Percentiles rank a stretch among this genome's conserved stretches.
Evolutionary conservation across 2,888 invertebrate species (phyloP).

Genomic region (Linyphia triangularis): DNA sequence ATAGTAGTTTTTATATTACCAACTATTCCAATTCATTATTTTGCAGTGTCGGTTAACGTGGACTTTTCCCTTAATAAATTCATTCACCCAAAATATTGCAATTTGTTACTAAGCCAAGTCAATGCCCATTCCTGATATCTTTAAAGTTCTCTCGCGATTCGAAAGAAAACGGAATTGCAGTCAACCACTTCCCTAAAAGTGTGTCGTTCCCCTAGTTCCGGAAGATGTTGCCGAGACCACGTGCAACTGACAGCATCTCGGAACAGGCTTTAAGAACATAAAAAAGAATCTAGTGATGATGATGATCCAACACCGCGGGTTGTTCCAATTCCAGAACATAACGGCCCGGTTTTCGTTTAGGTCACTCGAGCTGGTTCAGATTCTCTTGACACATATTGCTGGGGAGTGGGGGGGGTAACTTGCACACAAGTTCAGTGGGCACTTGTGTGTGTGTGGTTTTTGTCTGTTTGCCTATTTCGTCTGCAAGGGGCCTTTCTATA

Average conservation of each 20-base stretch:
- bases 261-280: background rate
- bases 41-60: too few relatives aligned
- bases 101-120: too few relatives aligned
- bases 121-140: too few relatives aligned
- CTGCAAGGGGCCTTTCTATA: background rate
- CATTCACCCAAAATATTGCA: too few relatives aligned
- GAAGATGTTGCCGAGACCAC: background rate
- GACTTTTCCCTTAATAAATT: too few relatives aligned
- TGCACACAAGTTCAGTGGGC: slow-evolving; percentile 36
- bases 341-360: slow-evolving; percentile 52
- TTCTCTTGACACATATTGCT: slow-evolving; percentile 62
- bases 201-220: background rate
- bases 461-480: slow-evolving; percentile 17
- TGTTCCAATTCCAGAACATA: slow-evolving; percentile 55
- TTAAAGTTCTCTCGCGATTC: too few relatives aligned
- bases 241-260: background rate
- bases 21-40: too few relatives aligned
- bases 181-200: background rate
- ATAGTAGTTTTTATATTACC: too few relatives aligned
- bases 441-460: slow-evolving; percentile 13
- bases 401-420: too few relatives aligned
- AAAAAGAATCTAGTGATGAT: background rate
- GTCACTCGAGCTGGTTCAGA: slow-evolving; percentile 59
- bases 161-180: too few relatives aligned
- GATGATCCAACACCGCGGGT: background rate